These are phyloP conservation scores for Cyprinodon tularosa DNA, from an alignment of 2,113 vertebrate genomes.

Conservation along the genomic window DNA sequence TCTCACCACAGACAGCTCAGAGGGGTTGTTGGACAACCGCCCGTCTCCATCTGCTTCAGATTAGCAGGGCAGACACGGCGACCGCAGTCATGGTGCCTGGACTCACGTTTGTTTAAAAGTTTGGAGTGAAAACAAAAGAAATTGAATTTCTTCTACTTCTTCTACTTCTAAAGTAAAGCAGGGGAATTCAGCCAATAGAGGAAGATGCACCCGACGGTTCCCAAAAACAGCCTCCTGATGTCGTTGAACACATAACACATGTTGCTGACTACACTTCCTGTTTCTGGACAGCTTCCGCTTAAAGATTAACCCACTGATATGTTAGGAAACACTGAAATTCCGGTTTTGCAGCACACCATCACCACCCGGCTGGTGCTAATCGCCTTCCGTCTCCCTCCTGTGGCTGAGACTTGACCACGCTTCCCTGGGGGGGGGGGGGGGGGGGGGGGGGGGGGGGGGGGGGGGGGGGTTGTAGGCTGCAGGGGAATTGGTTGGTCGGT, in stretches of 20 bases:
- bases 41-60: conserved; percentile 62
- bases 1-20: conserved; percentile 51
- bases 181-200: not conserved
- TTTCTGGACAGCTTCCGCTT: conserved; percentile 38
- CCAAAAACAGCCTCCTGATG: conserved; percentile 5
- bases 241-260: not conserved
- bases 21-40: conserved; percentile 42
- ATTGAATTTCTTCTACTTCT: not conserved
- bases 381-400: conserved; percentile 20
- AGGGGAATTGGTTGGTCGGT: not conserved
- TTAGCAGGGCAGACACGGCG: conserved; percentile 12
- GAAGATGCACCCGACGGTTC: conserved; percentile 6
- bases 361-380: conserved; percentile 32
- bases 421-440: conserved; percentile 46
- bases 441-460: conserved; percentile 41
- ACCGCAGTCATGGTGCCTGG: not conserved
- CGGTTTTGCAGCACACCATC: conserved; percentile 20
- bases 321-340: conserved; percentile 21
- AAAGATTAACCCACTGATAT: not conserved
- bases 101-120: not conserved
- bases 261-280: conserved; percentile 37
- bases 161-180: not conserved
- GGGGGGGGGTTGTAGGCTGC: conserved; percentile 23
- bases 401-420: conserved; percentile 59
- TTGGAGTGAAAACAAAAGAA: not conserved